phyloP scores from a whole-genome alignment of 2,113 vertebrate species.

The Tachysurus fulvidraco region DNA sequence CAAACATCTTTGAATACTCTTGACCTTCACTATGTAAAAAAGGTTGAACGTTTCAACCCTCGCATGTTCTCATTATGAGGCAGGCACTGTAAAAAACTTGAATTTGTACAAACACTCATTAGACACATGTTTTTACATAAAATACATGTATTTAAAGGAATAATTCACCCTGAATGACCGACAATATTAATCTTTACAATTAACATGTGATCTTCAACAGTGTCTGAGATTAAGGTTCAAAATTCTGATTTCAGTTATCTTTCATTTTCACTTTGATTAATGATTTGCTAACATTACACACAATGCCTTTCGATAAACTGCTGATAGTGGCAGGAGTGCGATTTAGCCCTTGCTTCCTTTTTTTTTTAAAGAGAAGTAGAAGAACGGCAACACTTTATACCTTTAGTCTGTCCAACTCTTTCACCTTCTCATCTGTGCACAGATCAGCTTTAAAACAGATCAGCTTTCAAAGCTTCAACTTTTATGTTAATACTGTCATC shows the following conservation, averaged over 20 bases:
- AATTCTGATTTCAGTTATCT: not conserved
- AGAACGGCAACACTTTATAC: not conserved
- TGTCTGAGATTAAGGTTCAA: not conserved
- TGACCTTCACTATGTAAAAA: not conserved
- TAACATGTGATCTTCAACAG: not conserved
- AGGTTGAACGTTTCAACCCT: constrained; percentile 7
- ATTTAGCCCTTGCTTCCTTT: not conserved
- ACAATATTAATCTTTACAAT: not conserved
- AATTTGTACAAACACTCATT: not conserved
- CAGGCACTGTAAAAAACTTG: not conserved
- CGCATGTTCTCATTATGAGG: not conserved
- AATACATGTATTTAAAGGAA: not conserved
- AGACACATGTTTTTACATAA: not conserved
- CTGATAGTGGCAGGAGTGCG: not conserved
- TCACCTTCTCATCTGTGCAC: not conserved
- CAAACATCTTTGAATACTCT: constrained; percentile 24
- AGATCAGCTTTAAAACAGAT: not conserved
- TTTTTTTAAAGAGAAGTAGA: not conserved
- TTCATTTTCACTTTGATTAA: not conserved
- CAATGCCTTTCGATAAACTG: not conserved
- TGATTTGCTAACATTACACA: not conserved
- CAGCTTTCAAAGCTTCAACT: not conserved
- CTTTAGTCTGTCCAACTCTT: not conserved
- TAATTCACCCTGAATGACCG: not conserved
- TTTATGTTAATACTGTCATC: not conserved